A percentile compares a stretch with the other conserved stretches of the same genome.
phyloP scores from a whole-genome alignment of 1,140 invertebrate species.

The Zaprionus capensis region DNA sequence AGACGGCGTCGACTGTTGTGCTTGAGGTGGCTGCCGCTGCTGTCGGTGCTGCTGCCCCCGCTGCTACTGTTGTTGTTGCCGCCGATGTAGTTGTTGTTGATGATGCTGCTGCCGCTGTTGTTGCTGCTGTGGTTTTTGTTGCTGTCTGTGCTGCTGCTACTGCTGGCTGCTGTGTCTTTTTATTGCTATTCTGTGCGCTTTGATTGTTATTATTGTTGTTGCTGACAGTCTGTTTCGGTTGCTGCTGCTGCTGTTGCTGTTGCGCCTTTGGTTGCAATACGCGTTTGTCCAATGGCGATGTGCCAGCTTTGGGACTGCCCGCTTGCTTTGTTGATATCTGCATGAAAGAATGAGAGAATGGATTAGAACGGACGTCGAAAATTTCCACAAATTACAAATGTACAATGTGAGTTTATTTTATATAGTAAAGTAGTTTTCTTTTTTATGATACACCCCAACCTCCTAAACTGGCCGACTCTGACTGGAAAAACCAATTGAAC shows the following conservation, averaged over 20 bases:
- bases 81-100: slow-evolving; percentile 26
- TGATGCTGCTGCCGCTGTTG: slow-evolving; percentile 37
- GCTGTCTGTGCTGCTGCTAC: slow-evolving; percentile 47
- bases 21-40: slow-evolving; percentile 20
- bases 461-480: background rate
- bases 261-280: slow-evolving; percentile 84
- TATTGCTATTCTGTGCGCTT: slow-evolving; percentile 51
- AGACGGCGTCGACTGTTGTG: slow-evolving; percentile 42
- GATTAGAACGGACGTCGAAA: background rate
- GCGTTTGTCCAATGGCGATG: slow-evolving; percentile 84
- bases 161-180: slow-evolving; percentile 65
- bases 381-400: slow-evolving; percentile 7
- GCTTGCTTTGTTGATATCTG: slow-evolving; percentile 83
- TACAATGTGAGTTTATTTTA: background rate
- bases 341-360: slow-evolving; percentile 28
- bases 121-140: slow-evolving; percentile 42
- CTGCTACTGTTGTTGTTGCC: slow-evolving; percentile 37
- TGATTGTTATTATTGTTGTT: slow-evolving; percentile 49
- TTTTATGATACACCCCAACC: background rate
- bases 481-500: slow-evolving; percentile 69
- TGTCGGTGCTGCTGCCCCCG: slow-evolving; percentile 26
- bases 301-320: slow-evolving; percentile 74
- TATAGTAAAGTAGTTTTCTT: background rate
- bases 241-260: slow-evolving; percentile 78
- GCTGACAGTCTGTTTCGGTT: slow-evolving; percentile 52